Conservation (phyloP, 2,888 invertebrate species). For the Cloeon dipterum region DNA sequence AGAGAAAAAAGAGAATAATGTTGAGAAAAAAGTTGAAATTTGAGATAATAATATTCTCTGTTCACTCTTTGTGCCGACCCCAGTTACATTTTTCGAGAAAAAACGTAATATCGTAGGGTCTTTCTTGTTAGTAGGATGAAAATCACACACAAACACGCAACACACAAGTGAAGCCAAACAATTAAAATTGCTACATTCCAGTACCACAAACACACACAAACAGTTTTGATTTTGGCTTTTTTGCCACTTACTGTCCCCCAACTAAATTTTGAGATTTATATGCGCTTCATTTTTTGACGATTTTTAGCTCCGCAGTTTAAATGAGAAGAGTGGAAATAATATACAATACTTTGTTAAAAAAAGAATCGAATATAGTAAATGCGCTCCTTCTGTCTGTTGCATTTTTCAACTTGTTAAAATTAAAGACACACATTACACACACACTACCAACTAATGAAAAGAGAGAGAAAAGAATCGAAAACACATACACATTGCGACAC, state of each 20-base stretch:
- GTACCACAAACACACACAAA: no score
- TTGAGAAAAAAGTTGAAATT: not conserved
- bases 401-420: slow-evolving; percentile 7
- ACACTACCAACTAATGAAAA: slow-evolving; percentile 5
- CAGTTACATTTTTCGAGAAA: not conserved
- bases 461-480: not conserved
- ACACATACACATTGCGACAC: slow-evolving; percentile 1
- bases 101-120: no score
- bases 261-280: no score
- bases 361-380: not conserved
- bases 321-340: not conserved
- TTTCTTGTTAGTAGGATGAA: no score
- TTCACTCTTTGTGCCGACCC: not conserved
- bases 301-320: not conserved
- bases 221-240: no score
- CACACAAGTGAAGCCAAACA: no score
- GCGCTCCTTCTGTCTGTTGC: slow-evolving; percentile 1
- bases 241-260: no score
- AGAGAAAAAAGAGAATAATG: slow-evolving; percentile 1
- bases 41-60: not conserved
- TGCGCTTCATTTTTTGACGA: not conserved
- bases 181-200: not conserved
- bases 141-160: no score
- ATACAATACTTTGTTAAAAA: not conserved
- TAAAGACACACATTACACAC: slow-evolving; percentile 6